These are phyloP conservation scores for pig (Sus scrofa) DNA, from an alignment of 2,113 vertebrate species.

Conservation along the genomic window T2T-Sscrofa CM000821.6:9478501-9479000, in stretches of 20 bases:
- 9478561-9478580: background rate
- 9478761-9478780: background rate
- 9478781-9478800: background rate
- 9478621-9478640: background rate
- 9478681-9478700: constrained; percentile 15
- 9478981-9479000: background rate
- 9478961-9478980: background rate
- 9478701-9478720: background rate
- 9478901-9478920: background rate
- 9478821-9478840: background rate
- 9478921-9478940: background rate
- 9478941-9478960: background rate
- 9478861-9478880: constrained; percentile 54
- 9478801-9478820: background rate
- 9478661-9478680: constrained; percentile 49
- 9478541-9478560: background rate
- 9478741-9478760: background rate
- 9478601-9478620: background rate
- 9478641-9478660: constrained; percentile 40
- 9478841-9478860: too few species aligned
- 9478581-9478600: background rate
- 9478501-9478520: background rate
- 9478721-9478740: background rate
- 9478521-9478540: constrained; percentile 46
- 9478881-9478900: background rate